These are phyloP conservation scores for Microplitis demolitor DNA, from an alignment of 1,140 invertebrate species.

Conservation along the genomic window DNA sequence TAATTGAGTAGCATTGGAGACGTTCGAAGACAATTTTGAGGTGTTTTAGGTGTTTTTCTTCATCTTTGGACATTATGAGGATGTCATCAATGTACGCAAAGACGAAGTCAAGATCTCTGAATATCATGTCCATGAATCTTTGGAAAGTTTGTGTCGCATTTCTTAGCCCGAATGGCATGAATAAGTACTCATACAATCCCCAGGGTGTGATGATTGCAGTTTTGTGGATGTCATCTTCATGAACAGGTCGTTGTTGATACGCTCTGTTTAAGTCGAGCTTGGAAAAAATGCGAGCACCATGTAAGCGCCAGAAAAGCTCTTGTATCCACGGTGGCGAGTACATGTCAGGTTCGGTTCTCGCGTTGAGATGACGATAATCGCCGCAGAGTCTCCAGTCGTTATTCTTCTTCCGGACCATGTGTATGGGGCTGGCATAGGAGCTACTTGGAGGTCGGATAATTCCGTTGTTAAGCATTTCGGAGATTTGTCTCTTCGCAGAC, in stretches of 20 bases:
- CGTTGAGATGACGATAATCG: slow-evolving; percentile 53
- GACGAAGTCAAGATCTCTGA: slow-evolving; percentile 38
- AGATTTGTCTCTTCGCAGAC: slow-evolving; percentile 35
- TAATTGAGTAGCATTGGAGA: too few relatives aligned
- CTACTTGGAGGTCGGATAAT: slow-evolving; percentile 44
- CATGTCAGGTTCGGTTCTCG: slow-evolving; percentile 42
- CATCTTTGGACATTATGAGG: slow-evolving; percentile 33
- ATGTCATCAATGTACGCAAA: slow-evolving; percentile 37
- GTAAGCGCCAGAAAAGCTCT: neutral
- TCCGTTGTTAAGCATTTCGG: slow-evolving; percentile 35
- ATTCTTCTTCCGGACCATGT: slow-evolving; percentile 51
- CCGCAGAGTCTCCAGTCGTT: slow-evolving; percentile 47
- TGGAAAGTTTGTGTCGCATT: too few relatives aligned
- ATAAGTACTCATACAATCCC: too few relatives aligned
- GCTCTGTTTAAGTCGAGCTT: slow-evolving; percentile 54
- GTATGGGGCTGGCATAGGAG: slow-evolving; percentile 53
- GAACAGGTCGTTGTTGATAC: slow-evolving; percentile 50
- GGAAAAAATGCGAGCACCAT: slow-evolving; percentile 47
- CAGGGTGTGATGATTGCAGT: too few relatives aligned
- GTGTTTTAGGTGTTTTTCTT: too few relatives aligned
- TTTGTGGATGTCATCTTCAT: too few relatives aligned
- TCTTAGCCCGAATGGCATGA: too few relatives aligned
- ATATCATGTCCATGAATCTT: slow-evolving; percentile 48
- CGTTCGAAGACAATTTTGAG: too few relatives aligned
- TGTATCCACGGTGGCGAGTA: slow-evolving; percentile 43